A percentile compares a stretch with the other conserved stretches of the same genome.
phyloP scores from a whole-genome alignment of 2,797 vertebrate genomes.

The Acridotheres tristis region DNA sequence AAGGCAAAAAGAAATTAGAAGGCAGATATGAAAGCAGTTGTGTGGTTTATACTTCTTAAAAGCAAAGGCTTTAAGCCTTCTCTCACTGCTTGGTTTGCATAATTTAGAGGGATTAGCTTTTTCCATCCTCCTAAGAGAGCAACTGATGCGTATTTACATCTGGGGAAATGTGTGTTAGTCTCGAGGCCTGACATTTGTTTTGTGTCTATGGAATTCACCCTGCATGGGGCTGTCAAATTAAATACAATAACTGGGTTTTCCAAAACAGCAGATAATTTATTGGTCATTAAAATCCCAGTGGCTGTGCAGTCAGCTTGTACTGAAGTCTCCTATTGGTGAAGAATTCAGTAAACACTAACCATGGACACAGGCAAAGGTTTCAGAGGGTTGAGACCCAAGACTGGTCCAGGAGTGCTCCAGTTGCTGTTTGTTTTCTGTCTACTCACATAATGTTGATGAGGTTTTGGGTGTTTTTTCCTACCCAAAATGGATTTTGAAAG shows the following conservation, averaged over 20 bases:
- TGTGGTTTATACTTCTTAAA: constrained; percentile 25
- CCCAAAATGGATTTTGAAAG: background rate
- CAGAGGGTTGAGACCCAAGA: background rate
- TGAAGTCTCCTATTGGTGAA: background rate
- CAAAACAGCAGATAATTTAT: constrained; percentile 40
- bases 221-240: constrained; percentile 51
- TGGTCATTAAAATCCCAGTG: constrained; percentile 35
- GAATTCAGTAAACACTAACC: background rate
- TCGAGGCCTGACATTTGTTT: constrained; percentile 26
- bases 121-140: constrained; percentile 9
- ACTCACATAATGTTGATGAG: background rate
- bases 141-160: constrained; percentile 20
- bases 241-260: constrained; percentile 43
- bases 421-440: background rate
- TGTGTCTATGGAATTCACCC: constrained; percentile 26
- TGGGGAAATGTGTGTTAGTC: background rate
- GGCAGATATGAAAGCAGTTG: background rate
- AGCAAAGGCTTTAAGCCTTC: background rate
- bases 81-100: constrained; percentile 20
- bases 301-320: background rate
- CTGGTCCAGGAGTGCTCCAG: background rate
- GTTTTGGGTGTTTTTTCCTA: rapidly evolving
- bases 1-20: background rate
- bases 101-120: constrained; percentile 48
- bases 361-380: background rate